These are phyloP conservation scores for Lumbricus terrestris DNA, from an alignment of 2,888 invertebrate species.

Conservation along the genomic window DNA sequence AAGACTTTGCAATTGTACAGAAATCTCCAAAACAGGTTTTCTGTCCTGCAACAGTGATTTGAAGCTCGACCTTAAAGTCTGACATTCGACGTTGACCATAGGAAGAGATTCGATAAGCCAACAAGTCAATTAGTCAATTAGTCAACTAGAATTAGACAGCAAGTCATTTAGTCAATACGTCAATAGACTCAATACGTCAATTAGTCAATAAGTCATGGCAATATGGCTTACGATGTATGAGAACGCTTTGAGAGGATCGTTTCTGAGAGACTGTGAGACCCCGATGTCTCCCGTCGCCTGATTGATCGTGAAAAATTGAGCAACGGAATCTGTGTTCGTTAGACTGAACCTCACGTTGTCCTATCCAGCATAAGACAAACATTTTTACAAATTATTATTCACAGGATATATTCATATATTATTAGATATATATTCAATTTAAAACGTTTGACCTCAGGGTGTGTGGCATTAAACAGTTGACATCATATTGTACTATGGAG, in stretches of 20 bases:
- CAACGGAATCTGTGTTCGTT: conserved; percentile 42
- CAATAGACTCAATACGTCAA: background rate
- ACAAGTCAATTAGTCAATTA: too few species aligned
- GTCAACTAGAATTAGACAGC: too few species aligned
- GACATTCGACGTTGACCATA: background rate
- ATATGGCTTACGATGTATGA: conserved; percentile 27
- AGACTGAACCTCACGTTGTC: conserved; percentile 32
- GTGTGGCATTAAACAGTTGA: background rate
- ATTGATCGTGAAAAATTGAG: conserved; percentile 44
- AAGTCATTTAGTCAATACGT: too few species aligned
- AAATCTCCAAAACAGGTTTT: background rate
- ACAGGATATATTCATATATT: background rate
- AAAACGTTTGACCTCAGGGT: background rate
- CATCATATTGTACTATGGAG: background rate
- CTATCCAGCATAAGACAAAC: conserved; percentile 11
- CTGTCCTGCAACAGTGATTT: background rate
- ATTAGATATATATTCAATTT: too few species aligned
- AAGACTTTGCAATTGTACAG: background rate
- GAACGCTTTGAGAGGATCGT: conserved; percentile 40
- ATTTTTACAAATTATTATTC: conserved; percentile 9
- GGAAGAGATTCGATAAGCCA: too few species aligned
- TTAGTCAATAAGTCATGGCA: background rate
- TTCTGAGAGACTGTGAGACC: conserved; percentile 42
- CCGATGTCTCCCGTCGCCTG: conserved; percentile 39
- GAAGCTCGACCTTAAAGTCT: background rate